Evolutionary conservation across 2,797 vertebrate species (phyloP).

Genomic region (Lagorchestes hirsutus): DNA sequence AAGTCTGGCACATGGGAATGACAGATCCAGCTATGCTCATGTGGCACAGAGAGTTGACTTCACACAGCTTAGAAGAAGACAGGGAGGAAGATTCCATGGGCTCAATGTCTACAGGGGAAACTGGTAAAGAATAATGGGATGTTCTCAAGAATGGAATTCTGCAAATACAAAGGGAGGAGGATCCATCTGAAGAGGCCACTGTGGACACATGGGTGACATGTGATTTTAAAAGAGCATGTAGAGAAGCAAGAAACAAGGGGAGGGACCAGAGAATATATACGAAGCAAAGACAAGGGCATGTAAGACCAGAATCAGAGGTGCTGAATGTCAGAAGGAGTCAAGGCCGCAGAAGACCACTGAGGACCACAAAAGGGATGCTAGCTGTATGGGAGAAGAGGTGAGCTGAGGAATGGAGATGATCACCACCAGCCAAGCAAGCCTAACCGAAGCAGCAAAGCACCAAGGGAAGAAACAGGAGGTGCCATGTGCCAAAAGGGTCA

Average conservation of each 20-base stretch:
- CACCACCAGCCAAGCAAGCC: background rate
- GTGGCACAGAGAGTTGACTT: background rate
- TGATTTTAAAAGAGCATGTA: background rate
- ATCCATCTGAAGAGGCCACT: background rate
- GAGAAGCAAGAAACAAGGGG: background rate
- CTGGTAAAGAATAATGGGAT: too few relatives aligned
- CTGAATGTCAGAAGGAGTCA: background rate
- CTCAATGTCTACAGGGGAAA: background rate
- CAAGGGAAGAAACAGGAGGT: background rate
- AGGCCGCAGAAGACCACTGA: background rate
- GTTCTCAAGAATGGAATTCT: background rate
- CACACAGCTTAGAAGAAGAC: background rate
- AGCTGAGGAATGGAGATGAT: background rate
- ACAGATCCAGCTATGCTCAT: background rate
- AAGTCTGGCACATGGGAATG: background rate
- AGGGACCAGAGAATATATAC: background rate
- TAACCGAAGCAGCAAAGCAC: background rate
- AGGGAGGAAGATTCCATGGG: background rate
- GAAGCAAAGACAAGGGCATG: background rate
- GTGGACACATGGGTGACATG: accelerated
- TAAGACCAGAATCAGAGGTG: background rate
- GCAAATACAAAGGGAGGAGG: background rate
- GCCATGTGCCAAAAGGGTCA: background rate
- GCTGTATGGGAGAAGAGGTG: background rate
- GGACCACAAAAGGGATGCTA: background rate